These are phyloP conservation scores for Sardinella longiceps DNA, from an alignment of 2,797 vertebrate species.

Conservation along the genomic window DNA sequence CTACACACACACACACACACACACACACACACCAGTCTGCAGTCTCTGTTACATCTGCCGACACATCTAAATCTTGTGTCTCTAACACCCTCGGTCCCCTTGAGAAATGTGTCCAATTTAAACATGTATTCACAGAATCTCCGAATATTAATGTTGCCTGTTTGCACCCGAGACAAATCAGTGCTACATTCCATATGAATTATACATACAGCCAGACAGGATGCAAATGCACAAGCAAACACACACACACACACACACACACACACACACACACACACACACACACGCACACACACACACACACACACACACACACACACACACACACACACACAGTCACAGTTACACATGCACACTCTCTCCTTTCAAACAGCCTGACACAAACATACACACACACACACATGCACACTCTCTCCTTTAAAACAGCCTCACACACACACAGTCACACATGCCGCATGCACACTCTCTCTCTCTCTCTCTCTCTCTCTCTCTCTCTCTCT, in stretches of 20 bases:
- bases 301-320: neutral
- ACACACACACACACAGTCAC: neutral
- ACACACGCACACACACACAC: neutral
- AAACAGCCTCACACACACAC: neutral
- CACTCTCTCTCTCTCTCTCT: too few species aligned
- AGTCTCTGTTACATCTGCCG: neutral
- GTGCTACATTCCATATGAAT: neutral
- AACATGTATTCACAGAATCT: neutral
- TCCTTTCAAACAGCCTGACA: neutral
- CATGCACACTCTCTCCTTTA: neutral
- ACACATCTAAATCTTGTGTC: neutral
- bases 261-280: neutral
- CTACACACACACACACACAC: too few species aligned
- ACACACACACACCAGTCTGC: too few species aligned
- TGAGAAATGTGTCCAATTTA: neutral
- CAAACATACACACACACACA: conserved; percentile 10
- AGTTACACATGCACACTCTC: neutral
- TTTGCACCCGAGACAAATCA: neutral
- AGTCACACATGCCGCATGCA: conserved; percentile 4
- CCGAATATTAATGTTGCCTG: neutral
- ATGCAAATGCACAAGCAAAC: neutral
- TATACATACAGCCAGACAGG: neutral
- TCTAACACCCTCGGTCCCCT: neutral
- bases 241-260: neutral
- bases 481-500: too few species aligned